Conservation (phyloP, 2,888 invertebrate species). For the Sussaba pulchella region DNA sequence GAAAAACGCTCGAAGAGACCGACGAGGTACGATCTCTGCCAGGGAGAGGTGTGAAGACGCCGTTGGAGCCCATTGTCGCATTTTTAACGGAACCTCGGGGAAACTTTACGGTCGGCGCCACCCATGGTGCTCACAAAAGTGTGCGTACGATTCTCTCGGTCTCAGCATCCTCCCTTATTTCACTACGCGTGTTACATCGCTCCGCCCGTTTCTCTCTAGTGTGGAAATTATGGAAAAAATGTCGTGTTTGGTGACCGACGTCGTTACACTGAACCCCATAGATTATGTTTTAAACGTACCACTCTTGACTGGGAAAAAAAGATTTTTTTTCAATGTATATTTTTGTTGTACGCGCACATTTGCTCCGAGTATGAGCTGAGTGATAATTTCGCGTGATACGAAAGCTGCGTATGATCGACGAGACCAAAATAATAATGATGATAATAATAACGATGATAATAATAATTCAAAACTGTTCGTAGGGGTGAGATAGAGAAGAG, state of each 20-base stretch:
- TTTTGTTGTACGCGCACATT: constrained; percentile 6
- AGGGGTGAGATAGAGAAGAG: constrained; percentile 4
- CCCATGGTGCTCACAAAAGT: constrained; percentile 57
- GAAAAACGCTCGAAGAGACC: constrained; percentile 57
- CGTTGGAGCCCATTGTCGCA: constrained; percentile 69
- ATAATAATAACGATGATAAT: too few species aligned
- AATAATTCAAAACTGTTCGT: constrained; percentile 11
- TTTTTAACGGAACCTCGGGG: constrained; percentile 54
- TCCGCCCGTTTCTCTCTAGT: constrained; percentile 42
- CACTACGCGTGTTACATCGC: constrained; percentile 15
- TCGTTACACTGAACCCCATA: constrained; percentile 28
- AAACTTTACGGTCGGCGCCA: constrained; percentile 60
- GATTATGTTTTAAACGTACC: constrained; percentile 45
- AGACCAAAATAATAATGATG: background rate
- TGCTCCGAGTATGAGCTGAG: constrained; percentile 17
- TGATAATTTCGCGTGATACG: constrained; percentile 43
- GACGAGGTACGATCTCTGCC: constrained; percentile 18
- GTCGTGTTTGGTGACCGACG: constrained; percentile 49
- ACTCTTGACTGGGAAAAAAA: too few species aligned
- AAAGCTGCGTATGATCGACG: constrained; percentile 3
- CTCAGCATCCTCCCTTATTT: background rate
- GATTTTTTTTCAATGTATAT: constrained; percentile 31
- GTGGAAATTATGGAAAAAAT: constrained; percentile 39
- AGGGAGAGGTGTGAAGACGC: constrained; percentile 75
- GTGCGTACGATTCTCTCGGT: background rate